Base-by-base conservation (phyloP, 2,888 invertebrate species). In the Lycocerus yunnanus region DNA sequence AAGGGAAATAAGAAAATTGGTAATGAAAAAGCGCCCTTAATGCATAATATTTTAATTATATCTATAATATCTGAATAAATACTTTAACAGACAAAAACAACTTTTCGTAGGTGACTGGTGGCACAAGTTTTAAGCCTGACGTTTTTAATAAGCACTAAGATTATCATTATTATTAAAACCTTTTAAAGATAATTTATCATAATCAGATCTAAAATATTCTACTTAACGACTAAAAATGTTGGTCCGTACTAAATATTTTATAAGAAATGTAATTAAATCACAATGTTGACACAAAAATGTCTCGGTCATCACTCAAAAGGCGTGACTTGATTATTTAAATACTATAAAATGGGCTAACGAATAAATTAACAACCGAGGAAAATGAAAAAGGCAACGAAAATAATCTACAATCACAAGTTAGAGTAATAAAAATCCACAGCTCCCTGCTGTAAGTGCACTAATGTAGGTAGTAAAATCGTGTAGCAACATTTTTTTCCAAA, bases 231-330 rank as follows among this genome's bases (percentile, higher is more conserved):
- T 63, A 72, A 68, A 72, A 73, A 75, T 60, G 63, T 75, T 75
- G 75, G 75, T 75, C 75, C 75, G 69, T 75, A 75, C 71, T 75
- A 75, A 71, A 66, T 69, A 73, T 75, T 75, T 21, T 75, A 67
- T 69, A 75, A 65, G 71, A 72, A 71, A 72, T 60, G 69, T 66
- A 43, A 66, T 70, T 70, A 75, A 68, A 75, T 75, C 75, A 75
- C 75, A 73, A 75, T 68, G 68, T 69, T 75, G 75, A 72, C 72
- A 72, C 61, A 66, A 68, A 72, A 60, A 18, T 16, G 60, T 60
- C 60, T 60, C 60, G 60, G 60, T 18, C 60, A 60, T 60, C 15
- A 60, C 60, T 60, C 43, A n/a, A 43, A n/a, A 4, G 43, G 43
- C n/a, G 43, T 43, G 43, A 43, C 43, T 43, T 43, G 43, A 43